These are phyloP conservation scores for Penaeus chinensis DNA, from an alignment of 1,140 invertebrate genomes.

Conservation along the genomic window DNA sequence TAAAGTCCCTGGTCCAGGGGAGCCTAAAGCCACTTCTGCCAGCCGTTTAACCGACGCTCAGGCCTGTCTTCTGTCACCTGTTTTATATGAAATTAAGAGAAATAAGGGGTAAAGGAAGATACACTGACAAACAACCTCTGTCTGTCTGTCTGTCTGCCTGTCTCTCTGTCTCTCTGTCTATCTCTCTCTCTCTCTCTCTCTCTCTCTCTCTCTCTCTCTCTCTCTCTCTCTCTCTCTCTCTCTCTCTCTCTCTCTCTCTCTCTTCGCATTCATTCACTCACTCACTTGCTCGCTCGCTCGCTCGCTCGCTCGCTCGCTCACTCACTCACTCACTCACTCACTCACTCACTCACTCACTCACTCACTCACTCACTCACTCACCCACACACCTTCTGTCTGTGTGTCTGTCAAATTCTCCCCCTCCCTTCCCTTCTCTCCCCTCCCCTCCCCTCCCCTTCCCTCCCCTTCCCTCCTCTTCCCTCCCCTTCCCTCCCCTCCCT, in stretches of 20 bases:
- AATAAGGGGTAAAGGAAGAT: too few relatives aligned
- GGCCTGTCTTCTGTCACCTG: constrained; percentile 31
- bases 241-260: too few relatives aligned
- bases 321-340: too few relatives aligned
- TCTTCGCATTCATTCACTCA: too few relatives aligned
- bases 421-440: neutral
- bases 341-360: neutral
- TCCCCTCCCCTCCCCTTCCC: neutral
- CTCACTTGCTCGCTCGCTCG: too few relatives aligned
- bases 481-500: neutral
- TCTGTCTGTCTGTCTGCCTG: too few relatives aligned
- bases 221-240: too few relatives aligned
- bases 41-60: constrained; percentile 33
- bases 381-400: neutral
- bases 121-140: too few relatives aligned
- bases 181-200: too few relatives aligned
- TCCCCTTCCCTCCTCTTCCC: neutral
- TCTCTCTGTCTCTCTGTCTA: too few relatives aligned
- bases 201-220: too few relatives aligned
- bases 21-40: constrained; percentile 44
- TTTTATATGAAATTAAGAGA: neutral
- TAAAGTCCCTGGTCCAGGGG: constrained; percentile 33
- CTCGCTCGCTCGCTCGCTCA: too few relatives aligned
- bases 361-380: neutral
- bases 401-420: neutral